A percentile compares a stretch with the other conserved stretches of the same genome.
Conservation (phyloP, 1,140 invertebrate genomes). For the Sipha flava region DNA sequence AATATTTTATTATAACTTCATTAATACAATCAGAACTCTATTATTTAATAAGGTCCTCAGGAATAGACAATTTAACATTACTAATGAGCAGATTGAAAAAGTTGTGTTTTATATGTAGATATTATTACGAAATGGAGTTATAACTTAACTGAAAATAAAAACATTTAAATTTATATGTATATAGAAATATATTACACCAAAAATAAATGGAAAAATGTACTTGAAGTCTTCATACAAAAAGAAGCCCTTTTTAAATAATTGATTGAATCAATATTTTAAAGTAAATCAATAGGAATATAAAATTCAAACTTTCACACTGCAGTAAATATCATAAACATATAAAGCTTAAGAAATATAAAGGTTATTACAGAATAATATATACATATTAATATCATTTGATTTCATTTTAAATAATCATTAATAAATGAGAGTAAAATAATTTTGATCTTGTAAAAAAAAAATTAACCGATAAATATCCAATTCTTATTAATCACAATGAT, state of each 20-base stretch:
- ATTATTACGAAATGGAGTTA: neutral
- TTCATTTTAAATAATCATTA: neutral
- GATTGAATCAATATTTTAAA: neutral
- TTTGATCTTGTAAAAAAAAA: slow-evolving; percentile 10
- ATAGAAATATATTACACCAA: neutral
- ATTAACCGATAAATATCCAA: neutral
- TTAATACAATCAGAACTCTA: neutral
- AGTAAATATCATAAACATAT: neutral
- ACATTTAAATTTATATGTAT: no score
- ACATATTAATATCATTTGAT: slow-evolving; percentile 15
- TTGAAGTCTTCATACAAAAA: neutral
- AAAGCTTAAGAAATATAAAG: neutral
- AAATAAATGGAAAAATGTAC: neutral
- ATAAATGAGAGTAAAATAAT: neutral
- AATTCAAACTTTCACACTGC: neutral
- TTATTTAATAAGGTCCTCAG: neutral
- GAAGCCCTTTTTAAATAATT: neutral
- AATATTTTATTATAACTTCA: neutral
- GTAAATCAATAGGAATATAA: neutral
- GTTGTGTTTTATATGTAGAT: neutral
- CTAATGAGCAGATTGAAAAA: neutral
- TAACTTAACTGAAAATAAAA: neutral
- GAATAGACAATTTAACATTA: slow-evolving; percentile 21
- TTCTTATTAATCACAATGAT: neutral
- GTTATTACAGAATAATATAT: neutral